Percentiles rank a stretch among this genome's conserved stretches.
Conservation (phyloP, 2,888 invertebrate genomes). For the Oxyteleia sp. region DNA sequence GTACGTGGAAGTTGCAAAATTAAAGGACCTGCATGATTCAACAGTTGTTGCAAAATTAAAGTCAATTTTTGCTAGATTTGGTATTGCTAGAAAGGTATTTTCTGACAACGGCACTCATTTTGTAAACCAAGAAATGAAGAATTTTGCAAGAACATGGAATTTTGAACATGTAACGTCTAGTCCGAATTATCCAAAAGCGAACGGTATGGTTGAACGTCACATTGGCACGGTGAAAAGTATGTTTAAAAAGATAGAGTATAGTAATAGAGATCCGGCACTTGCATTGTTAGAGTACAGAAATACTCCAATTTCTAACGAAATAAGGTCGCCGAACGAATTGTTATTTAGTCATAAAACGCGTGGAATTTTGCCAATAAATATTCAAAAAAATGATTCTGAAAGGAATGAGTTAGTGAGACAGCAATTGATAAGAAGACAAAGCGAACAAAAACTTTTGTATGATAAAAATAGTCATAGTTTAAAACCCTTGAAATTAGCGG, state of each 20-base stretch:
- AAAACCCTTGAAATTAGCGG: conserved; percentile 19
- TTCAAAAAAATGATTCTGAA: background rate
- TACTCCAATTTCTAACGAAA: conserved; percentile 62
- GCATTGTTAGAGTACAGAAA: conserved; percentile 73
- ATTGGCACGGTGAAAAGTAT: conserved; percentile 74
- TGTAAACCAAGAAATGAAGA: conserved; percentile 30
- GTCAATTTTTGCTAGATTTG: conserved; percentile 39
- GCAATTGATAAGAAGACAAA: conserved; percentile 16
- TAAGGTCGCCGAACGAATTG: no score
- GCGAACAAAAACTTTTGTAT: conserved; percentile 28
- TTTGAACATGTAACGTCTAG: background rate
- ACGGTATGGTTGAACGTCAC: conserved; percentile 66
- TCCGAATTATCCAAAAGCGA: conserved; percentile 27
- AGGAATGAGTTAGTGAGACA: background rate
- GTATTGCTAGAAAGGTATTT: conserved; percentile 49
- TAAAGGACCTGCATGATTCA: conserved; percentile 21
- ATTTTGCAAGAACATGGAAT: conserved; percentile 49
- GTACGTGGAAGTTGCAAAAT: conserved; percentile 56
- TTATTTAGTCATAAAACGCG: conserved; percentile 57
- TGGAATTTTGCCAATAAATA: conserved; percentile 57
- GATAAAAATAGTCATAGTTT: conserved; percentile 18
- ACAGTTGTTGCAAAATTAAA: conserved; percentile 58
- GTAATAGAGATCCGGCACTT: conserved; percentile 53
- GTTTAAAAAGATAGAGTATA: conserved; percentile 63
- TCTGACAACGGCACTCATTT: conserved; percentile 69